Evolutionary conservation across 2,113 vertebrate species (phyloP).

Genomic region (Entomyzon cyanotis): DNA sequence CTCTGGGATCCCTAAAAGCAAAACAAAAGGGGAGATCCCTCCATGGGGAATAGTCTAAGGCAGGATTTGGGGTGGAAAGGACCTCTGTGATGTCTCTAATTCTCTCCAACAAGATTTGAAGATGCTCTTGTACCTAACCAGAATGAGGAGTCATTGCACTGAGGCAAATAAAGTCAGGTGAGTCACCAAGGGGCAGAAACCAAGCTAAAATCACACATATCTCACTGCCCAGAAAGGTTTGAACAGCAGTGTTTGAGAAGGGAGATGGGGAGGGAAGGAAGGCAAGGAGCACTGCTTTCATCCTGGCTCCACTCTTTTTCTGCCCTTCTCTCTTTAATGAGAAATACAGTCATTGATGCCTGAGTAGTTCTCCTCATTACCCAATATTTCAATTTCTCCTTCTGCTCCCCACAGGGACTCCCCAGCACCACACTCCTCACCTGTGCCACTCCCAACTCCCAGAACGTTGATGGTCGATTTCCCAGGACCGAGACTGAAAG

Average conservation of each 20-base stretch:
- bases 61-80: background rate
- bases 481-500: conserved; percentile 77
- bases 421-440: conserved; percentile 62
- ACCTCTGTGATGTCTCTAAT: background rate
- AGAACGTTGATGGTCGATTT: conserved; percentile 78
- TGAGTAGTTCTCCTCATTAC: background rate
- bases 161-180: background rate
- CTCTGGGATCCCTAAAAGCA: background rate
- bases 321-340: background rate
- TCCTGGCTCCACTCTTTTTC: background rate
- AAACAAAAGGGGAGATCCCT: background rate
- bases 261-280: background rate
- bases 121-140: background rate
- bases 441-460: conserved; percentile 85
- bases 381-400: background rate
- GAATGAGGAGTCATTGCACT: background rate
- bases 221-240: background rate
- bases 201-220: background rate
- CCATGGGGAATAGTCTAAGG: background rate
- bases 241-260: background rate
- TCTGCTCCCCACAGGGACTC: background rate
- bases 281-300: fast-evolving
- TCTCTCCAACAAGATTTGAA: background rate
- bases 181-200: background rate
- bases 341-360: background rate